Evolutionary conservation across 2,888 invertebrate genomes (phyloP).

Genomic region (Drosophila leonis): DNA sequence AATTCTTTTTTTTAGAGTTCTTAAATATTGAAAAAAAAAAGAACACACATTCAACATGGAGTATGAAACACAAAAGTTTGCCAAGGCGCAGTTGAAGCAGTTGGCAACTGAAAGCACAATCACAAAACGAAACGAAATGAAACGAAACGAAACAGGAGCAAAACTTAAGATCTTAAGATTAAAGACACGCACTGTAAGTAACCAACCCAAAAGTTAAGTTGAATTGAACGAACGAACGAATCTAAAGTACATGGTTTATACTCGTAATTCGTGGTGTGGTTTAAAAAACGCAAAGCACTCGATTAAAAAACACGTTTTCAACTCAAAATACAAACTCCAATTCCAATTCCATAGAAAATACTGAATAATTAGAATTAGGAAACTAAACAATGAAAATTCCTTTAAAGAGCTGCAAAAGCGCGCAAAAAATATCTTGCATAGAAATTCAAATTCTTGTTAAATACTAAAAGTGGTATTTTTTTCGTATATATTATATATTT

Average conservation of each 20-base stretch:
- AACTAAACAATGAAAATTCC: constrained; percentile 20
- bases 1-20: background rate
- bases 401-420: constrained; percentile 51
- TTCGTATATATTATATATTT: constrained; percentile 5
- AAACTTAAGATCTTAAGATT: constrained; percentile 16
- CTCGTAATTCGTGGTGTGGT: constrained; percentile 53
- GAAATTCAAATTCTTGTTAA: constrained; percentile 54
- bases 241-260: constrained; percentile 25
- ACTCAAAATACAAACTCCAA: constrained; percentile 44
- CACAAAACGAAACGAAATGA: background rate
- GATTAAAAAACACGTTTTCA: constrained; percentile 37
- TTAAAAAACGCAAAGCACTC: constrained; percentile 47
- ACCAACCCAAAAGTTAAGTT: constrained; percentile 18
- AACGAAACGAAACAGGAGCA: background rate
- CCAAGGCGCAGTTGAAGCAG: constrained; percentile 49
- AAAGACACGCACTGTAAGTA: constrained; percentile 35
- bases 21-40: constrained; percentile 12
- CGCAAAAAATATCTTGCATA: constrained; percentile 73
- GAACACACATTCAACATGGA: constrained; percentile 31
- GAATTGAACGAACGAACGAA: constrained; percentile 12
- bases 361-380: constrained; percentile 15
- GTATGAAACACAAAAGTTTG: constrained; percentile 27
- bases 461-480: constrained; percentile 38
- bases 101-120: constrained; percentile 39
- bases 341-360: constrained; percentile 35